phyloP scores from a whole-genome alignment of 1,140 invertebrate species.

The Cotesia chilonis region DNA sequence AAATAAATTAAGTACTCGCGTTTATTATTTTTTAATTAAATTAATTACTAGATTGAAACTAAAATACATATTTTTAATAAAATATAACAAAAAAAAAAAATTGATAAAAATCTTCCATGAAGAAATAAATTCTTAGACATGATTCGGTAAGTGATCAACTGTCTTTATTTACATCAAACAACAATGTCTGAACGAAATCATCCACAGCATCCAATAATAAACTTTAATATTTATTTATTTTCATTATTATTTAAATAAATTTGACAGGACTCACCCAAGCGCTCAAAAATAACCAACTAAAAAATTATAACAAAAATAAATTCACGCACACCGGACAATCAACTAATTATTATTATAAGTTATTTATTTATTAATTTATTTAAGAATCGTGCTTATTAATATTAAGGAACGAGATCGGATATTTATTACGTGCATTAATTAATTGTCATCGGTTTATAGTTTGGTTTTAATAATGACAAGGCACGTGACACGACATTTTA shows the following conservation, averaged over 20 bases:
- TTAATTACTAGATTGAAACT: no score
- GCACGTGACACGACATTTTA: slow-evolving; percentile 36
- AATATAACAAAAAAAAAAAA: no score
- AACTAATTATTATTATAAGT: slow-evolving; percentile 13
- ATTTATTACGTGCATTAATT: slow-evolving; percentile 17
- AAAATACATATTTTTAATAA: no score
- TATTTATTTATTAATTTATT: neutral
- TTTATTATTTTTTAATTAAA: no score
- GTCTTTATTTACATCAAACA: slow-evolving; percentile 47
- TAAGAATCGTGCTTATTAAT: slow-evolving; percentile 27
- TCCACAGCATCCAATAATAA: slow-evolving; percentile 31
- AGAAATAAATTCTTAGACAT: no score
- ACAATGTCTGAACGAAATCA: slow-evolving; percentile 43
- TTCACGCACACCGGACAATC: slow-evolving; percentile 9
- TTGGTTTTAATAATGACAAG: slow-evolving; percentile 32
- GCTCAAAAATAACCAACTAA: neutral
- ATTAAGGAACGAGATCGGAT: slow-evolving; percentile 37
- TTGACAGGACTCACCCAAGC: neutral
- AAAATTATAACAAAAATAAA: slow-evolving; percentile 21
- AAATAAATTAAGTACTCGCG: no score
- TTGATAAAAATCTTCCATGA: no score
- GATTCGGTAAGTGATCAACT: slow-evolving; percentile 29
- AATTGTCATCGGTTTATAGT: slow-evolving; percentile 22
- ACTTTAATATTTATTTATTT: neutral
- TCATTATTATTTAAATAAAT: slow-evolving; percentile 16